Base-by-base conservation (phyloP, 2,888 invertebrate species). In the Apeira syringaria region DNA sequence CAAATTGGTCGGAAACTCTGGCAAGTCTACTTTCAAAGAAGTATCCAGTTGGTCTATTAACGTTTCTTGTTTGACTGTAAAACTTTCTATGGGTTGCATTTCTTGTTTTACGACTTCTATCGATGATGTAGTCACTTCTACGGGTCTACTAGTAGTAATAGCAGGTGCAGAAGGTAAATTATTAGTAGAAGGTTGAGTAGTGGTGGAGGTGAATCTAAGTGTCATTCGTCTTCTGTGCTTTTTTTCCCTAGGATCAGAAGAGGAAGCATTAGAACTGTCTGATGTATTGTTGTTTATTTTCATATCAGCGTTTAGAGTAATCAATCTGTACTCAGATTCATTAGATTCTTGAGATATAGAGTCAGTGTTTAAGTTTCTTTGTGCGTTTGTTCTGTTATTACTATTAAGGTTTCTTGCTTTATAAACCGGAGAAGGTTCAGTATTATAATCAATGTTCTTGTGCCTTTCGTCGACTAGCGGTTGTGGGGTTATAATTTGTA, bases 211-310 rank as follows among this genome's bases (percentile, higher is more conserved):
- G 48, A 67, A 66, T 50, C 69, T 79, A 8, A 81, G 59, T 29
- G 74, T 79, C 74, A 84, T 73, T 59, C 81, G 66, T 66, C 84
- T 68, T 62, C 83, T 77, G 36, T 83, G 72, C 40, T 74, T 80
- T 41, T 51, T 75, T 47, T 84, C 83, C 28, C 61, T 60, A 20
- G 74, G 58, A 55, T 78, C 74, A 11, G 65, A 56, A 30, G 77
- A 74, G 12, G 75, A 74, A 31, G 58, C 61, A 31, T 57, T 60
- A 33, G 47, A 44, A 6, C 22, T 26, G 27, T 39, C 39, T 12
- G 38, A 39, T 3, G 27, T 28, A 5, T 61, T 34, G 10, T 59
- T 57, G 20, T 61, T 75, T n/a, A 76, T 68, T 29, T 76, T 84
- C 1, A 79, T 54, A 50, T 68, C 74, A 5, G 81, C 71, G 12